These are phyloP conservation scores for Blastobasis adustella DNA, from an alignment of 2,888 invertebrate species.

Conservation along the genomic window DNA sequence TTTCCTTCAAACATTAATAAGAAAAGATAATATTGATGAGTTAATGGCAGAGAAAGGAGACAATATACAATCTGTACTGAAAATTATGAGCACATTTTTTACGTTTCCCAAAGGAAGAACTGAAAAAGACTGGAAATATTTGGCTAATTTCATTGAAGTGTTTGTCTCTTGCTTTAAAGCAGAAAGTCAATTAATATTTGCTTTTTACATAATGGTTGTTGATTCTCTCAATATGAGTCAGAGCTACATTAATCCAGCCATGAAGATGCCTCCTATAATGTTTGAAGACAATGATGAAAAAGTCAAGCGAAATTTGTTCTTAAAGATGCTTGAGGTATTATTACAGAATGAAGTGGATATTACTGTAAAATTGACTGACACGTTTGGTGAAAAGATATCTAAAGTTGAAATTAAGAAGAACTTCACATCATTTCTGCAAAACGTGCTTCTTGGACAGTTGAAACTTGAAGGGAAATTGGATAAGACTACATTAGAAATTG, in stretches of 20 bases:
- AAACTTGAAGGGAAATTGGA: conserved; percentile 55
- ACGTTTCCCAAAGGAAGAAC: conserved; percentile 46
- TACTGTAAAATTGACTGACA: conserved; percentile 48
- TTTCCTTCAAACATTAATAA: conserved; percentile 51
- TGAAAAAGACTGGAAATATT: conserved; percentile 34
- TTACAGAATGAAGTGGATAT: conserved; percentile 55
- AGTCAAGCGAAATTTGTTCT: conserved; percentile 46
- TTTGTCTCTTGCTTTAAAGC: conserved; percentile 50
- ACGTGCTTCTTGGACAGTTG: conserved; percentile 48
- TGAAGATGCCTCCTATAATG: conserved; percentile 36
- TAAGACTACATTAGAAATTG: conserved; percentile 46
- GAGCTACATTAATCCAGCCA: conserved; percentile 47
- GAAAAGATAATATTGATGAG: conserved; percentile 51
- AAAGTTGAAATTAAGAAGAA: conserved; percentile 59
- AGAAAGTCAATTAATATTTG: conserved; percentile 56
- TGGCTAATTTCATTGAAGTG: conserved; percentile 50
- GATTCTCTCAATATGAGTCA: conserved; percentile 50
- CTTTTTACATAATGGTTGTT: conserved; percentile 53
- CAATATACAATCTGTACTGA: conserved; percentile 57
- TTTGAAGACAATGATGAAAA: conserved; percentile 46
- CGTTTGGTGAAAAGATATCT: conserved; percentile 47
- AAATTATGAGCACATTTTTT: conserved; percentile 57
- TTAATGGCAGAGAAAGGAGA: conserved; percentile 59
- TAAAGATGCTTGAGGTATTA: conserved; percentile 49
- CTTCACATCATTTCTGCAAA: conserved; percentile 52